A percentile compares a stretch with the other conserved stretches of the same genome.
These are phyloP conservation scores for Drosophila littoralis DNA, from an alignment of 1,140 invertebrate genomes.

Conservation along the genomic window DNA sequence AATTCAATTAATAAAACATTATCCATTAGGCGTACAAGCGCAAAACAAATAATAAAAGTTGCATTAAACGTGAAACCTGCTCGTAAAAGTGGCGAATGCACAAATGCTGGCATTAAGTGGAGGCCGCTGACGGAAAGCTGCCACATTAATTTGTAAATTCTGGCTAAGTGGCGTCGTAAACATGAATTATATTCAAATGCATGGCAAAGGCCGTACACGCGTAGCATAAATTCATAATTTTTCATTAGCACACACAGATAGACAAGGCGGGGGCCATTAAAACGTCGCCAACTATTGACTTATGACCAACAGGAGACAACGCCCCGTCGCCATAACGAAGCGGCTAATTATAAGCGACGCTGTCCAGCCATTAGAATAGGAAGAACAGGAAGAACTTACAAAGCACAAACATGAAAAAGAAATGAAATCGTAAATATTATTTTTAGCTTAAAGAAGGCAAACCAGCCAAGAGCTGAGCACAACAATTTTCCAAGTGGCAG, in stretches of 20 bases:
- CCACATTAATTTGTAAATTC: conserved; percentile 31
- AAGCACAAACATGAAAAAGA: conserved; percentile 55
- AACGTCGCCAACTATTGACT: conserved; percentile 79
- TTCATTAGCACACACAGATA: conserved; percentile 66
- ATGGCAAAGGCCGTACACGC: neutral
- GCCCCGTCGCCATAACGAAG: conserved; percentile 27
- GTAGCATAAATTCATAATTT: conserved; percentile 69
- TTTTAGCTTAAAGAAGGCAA: conserved; percentile 52
- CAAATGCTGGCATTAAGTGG: conserved; percentile 3
- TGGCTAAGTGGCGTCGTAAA: conserved; percentile 28
- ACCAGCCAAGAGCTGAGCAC: conserved; percentile 2
- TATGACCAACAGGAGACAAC: conserved; percentile 58
- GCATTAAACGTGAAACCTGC: conserved; percentile 19
- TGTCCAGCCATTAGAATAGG: conserved; percentile 32
- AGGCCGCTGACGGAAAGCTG: conserved; percentile 36
- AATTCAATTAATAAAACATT: conserved; percentile 69
- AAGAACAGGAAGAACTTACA: conserved; percentile 37
- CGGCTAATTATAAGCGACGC: conserved; percentile 57
- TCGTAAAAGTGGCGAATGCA: conserved; percentile 22
- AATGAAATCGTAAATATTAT: conserved; percentile 73
- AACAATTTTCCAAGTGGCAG: conserved; percentile 17
- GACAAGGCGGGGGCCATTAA: conserved; percentile 55
- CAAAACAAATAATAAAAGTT: conserved; percentile 30
- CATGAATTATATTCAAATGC: conserved; percentile 59
- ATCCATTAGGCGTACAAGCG: conserved; percentile 24